Base-by-base conservation (phyloP, 2,888 invertebrate species). In the Shargacucullia verbasci region DNA sequence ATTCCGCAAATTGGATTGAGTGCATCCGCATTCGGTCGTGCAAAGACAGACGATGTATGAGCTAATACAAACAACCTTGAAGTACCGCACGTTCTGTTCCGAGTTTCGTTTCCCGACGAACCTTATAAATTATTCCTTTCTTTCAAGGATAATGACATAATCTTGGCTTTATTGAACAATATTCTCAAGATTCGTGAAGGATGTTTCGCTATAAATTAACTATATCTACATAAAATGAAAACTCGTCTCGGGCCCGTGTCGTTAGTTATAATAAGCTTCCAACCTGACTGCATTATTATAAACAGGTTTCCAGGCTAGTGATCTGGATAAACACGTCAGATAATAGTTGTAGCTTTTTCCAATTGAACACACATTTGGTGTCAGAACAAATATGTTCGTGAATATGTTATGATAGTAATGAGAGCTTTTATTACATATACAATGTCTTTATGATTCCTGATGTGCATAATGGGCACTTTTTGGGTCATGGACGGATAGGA, bases 281-380 rank as follows among this genome's bases (percentile, higher is more conserved):
- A 54, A 69, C 39, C 63, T 45, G 56, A 53, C 55, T 55, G 59
- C 55, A 59, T 69, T 70, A 70, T 70, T 66, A 57, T 56, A 62
- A 68, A 57, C 63, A 58, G n/a, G 37, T 58, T 73, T 77, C 61
- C 68, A 50, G 41, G 37, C 59, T 45, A 68, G 7, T 73, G 77
- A 39, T 52, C 70, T 52, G 77, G 31, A 65, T 68, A 56, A 70
- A 73, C 70, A 73, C 53, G 68, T 59, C 74, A 70, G 37, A 56
- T 60, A 52, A 60, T 59, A 45, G 20, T 33, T 52, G 44, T 54
- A 57, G 35, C n/a, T 49, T 46, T 59, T 70, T 68, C 61, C 65
- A 63, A 43, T 27, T 45, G 64, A 72, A 63, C 38, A 41, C 45
- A 66, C 65, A 54, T 34, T 40, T 14, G 37, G 25, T 61, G 49